phyloP scores from a whole-genome alignment of 2,888 invertebrate species.

The Nomada fucata region DNA sequence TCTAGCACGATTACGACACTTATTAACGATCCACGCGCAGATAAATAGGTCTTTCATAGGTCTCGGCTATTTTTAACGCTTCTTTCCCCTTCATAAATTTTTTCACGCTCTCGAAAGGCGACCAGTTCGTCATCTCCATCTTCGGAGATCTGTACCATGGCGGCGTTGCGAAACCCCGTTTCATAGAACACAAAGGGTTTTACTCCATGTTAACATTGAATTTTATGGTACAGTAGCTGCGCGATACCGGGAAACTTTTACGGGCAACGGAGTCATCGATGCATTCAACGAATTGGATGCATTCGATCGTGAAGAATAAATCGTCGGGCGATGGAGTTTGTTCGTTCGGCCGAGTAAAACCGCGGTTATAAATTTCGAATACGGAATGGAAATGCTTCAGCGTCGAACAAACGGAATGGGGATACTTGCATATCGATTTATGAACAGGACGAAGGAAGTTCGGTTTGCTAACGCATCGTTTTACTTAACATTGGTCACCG shows the following conservation, averaged over 20 bases:
- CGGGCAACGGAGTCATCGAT: conserved; percentile 46
- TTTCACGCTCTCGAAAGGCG: background rate
- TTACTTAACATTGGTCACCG: too few relatives aligned
- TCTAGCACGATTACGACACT: background rate
- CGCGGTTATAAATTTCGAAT: conserved; percentile 3
- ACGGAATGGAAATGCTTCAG: background rate
- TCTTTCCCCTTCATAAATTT: background rate
- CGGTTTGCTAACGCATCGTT: background rate
- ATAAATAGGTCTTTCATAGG: conserved; percentile 4
- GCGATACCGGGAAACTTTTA: conserved; percentile 49
- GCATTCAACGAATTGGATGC: conserved; percentile 59
- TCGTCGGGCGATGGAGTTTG: conserved; percentile 21
- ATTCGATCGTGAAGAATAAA: conserved; percentile 49
- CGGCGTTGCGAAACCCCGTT: background rate
- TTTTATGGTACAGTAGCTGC: conserved; percentile 54
- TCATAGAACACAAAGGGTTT: conserved; percentile 13
- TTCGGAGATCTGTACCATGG: conserved; percentile 8
- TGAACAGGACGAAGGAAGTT: background rate
- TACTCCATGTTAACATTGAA: conserved; percentile 30
- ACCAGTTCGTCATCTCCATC: background rate
- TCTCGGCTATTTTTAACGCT: background rate
- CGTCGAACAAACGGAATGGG: too few relatives aligned
- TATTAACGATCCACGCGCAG: background rate
- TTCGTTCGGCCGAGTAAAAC: background rate
- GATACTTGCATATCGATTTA: background rate